These are phyloP conservation scores for Zeugodacus cucurbitae DNA, from an alignment of 1,140 invertebrate species.

Conservation along the genomic window DNA sequence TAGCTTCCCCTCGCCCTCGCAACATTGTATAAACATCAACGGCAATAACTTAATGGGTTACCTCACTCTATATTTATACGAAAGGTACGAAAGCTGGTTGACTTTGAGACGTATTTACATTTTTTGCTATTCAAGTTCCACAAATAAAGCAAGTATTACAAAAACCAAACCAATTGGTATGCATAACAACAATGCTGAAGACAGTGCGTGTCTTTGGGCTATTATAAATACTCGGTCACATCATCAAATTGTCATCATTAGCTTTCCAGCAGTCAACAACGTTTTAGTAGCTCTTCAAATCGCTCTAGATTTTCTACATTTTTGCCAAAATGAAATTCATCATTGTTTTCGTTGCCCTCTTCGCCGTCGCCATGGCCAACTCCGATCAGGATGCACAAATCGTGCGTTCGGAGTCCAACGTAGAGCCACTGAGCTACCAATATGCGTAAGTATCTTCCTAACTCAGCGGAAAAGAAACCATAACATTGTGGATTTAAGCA, in stretches of 20 bases:
- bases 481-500: neutral
- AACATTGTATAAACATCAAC: too few species aligned
- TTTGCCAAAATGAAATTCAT: slow-evolving; percentile 48
- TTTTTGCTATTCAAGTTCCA: too few species aligned
- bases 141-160: neutral
- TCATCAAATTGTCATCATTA: slow-evolving; percentile 33
- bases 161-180: neutral
- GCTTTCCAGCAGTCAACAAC: slow-evolving; percentile 25
- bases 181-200: neutral
- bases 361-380: slow-evolving; percentile 43
- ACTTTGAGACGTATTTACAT: too few species aligned
- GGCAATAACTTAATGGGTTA: too few species aligned
- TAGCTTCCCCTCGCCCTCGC: too few species aligned
- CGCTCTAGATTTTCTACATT: neutral
- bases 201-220: neutral
- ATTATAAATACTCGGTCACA: slow-evolving; percentile 36
- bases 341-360: slow-evolving; percentile 46
- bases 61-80: too few species aligned
- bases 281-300: neutral
- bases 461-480: neutral
- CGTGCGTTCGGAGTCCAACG: slow-evolving; percentile 65
- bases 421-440: slow-evolving; percentile 53
- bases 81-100: too few species aligned
- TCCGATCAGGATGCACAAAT: slow-evolving; percentile 64
- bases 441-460: slow-evolving; percentile 56